Conservation (phyloP, 2,888 invertebrate species). For the Latrodectus elegans region DNA sequence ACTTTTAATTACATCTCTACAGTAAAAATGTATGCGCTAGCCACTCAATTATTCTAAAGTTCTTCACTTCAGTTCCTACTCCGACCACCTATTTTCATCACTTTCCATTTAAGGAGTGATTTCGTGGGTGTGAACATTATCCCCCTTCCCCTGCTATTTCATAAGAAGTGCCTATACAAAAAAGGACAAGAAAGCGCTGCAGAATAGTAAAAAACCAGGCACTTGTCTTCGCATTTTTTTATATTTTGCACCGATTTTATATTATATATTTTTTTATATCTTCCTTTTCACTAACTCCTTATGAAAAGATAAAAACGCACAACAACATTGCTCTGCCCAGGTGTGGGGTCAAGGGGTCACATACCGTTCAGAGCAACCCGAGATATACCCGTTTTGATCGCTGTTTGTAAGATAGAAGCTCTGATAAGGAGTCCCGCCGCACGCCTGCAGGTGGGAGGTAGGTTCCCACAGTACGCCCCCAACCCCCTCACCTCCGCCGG, state of each 20-base stretch:
- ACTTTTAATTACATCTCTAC: too few species aligned
- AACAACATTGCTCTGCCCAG: slow-evolving; percentile 33
- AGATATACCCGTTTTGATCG: slow-evolving; percentile 55
- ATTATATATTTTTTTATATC: background rate
- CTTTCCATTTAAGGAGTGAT: too few species aligned
- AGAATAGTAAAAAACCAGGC: slow-evolving; percentile 11
- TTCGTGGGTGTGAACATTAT: too few species aligned
- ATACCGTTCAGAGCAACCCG: slow-evolving; percentile 57
- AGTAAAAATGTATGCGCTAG: too few species aligned
- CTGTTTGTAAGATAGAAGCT: slow-evolving; percentile 65
- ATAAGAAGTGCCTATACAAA: background rate
- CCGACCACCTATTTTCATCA: too few species aligned
- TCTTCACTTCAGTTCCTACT: too few species aligned
- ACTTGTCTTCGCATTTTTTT: slow-evolving; percentile 18
- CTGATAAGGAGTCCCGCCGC: slow-evolving; percentile 59
- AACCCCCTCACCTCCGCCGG: background rate
- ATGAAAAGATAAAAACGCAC: background rate
- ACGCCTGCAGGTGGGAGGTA: slow-evolving; percentile 51
- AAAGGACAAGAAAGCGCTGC: background rate
- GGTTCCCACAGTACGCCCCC: slow-evolving; percentile 49
- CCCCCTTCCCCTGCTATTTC: background rate
- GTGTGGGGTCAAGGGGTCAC: slow-evolving; percentile 59
- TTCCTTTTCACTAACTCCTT: background rate
- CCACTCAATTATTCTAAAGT: too few species aligned
- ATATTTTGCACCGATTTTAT: background rate